Conservation (phyloP, 2,113 vertebrate genomes). For the Cochlearius cochlearius region DNA sequence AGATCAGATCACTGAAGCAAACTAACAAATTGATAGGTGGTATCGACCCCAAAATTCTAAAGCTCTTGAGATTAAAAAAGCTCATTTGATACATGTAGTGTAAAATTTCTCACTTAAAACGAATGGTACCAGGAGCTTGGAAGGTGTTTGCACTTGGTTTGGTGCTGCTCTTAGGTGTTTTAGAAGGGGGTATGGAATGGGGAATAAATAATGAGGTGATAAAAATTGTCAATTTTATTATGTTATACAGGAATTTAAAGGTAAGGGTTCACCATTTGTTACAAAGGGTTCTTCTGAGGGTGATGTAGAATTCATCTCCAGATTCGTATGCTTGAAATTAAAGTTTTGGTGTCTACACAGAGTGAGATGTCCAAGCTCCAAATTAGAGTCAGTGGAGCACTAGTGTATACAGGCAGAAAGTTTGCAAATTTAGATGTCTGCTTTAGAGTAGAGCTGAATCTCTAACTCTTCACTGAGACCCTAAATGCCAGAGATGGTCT, state of each 20-base stretch:
- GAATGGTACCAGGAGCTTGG: neutral
- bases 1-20: neutral
- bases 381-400: neutral
- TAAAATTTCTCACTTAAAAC: neutral
- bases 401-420: neutral
- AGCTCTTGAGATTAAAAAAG: neutral
- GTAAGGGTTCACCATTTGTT: neutral
- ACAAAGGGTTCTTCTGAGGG: neutral
- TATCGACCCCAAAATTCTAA: neutral
- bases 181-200: neutral
- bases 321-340: neutral
- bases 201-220: neutral
- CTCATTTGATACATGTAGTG: neutral
- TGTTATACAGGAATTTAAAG: neutral
- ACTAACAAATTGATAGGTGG: neutral
- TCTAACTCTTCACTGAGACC: neutral
- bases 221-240: neutral
- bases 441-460: neutral
- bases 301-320: neutral
- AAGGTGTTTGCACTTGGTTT: neutral
- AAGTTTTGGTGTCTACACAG: neutral
- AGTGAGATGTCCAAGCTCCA: neutral
- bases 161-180: neutral
- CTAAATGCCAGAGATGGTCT: neutral
- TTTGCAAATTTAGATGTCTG: neutral